These are phyloP conservation scores for Phoxinus dragarum DNA, from an alignment of 2,797 vertebrate genomes.

Conservation along the genomic window DNA sequence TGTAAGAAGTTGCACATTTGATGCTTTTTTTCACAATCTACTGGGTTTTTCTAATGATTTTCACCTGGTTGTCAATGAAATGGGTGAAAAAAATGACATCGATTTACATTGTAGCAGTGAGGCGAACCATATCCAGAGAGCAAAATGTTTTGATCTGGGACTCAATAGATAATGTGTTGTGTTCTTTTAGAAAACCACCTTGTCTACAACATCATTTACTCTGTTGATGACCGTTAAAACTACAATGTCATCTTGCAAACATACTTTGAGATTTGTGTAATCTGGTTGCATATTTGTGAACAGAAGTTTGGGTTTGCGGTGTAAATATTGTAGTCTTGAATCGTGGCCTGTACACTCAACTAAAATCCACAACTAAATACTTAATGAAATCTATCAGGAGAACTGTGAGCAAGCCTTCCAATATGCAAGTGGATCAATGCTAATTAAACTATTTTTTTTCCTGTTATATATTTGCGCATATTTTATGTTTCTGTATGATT, in stretches of 20 bases:
- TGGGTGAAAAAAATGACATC: background rate
- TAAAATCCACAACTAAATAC: background rate
- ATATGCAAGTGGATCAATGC: no score
- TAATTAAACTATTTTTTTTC: background rate
- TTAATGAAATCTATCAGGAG: background rate
- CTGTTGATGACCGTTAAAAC: background rate
- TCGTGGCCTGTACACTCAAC: background rate
- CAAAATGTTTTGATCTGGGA: background rate
- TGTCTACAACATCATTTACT: background rate
- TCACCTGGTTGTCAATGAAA: background rate
- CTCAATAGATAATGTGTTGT: background rate
- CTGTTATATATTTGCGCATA: background rate
- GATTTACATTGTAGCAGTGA: background rate
- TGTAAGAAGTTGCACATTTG: background rate
- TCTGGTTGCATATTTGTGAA: constrained; percentile 11
- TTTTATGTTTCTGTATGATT: constrained; percentile 7
- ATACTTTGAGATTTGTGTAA: background rate
- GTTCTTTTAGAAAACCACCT: background rate
- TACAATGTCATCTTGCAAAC: background rate
- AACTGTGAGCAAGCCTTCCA: background rate
- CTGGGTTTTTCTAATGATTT: background rate
- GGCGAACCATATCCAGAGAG: background rate
- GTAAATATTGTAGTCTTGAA: background rate
- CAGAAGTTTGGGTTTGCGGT: background rate
- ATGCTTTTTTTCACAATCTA: background rate